Evolutionary conservation across 2,888 invertebrate species (phyloP).

Genomic region (Netelia inedita): DNA sequence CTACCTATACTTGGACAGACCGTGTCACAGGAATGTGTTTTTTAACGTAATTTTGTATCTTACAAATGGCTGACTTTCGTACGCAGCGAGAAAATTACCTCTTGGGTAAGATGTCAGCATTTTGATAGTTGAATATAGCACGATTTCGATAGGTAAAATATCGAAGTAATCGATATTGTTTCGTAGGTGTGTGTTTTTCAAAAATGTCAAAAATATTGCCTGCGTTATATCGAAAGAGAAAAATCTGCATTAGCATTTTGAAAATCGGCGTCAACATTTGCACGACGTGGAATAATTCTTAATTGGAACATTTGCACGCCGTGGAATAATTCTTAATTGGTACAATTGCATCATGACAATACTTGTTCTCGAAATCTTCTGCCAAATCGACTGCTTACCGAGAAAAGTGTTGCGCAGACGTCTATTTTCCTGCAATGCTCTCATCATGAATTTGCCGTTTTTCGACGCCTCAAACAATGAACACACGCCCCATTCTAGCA

Average conservation of each 20-base stretch:
- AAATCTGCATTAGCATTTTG: background rate
- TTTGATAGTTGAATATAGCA: no score
- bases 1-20: background rate
- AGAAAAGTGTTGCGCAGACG: background rate
- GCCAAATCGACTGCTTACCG: background rate
- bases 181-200: background rate
- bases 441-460: constrained; percentile 37
- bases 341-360: background rate
- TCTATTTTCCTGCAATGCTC: constrained; percentile 14
- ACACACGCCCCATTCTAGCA: constrained; percentile 35
- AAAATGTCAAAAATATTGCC: background rate
- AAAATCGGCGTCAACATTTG: background rate
- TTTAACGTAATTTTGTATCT: constrained; percentile 13
- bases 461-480: constrained; percentile 48
- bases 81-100: constrained; percentile 1
- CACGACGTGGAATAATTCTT: background rate
- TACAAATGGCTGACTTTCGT: constrained; percentile 25
- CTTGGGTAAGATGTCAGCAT: constrained; percentile 17
- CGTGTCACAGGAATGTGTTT: constrained; percentile 14
- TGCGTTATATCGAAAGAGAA: background rate
- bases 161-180: no score
- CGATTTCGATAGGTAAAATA: no score
- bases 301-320: background rate
- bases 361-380: constrained; percentile 6
- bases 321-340: background rate